Conservation (phyloP, 2,113 vertebrate species). For the Glareola pratincola region DNA sequence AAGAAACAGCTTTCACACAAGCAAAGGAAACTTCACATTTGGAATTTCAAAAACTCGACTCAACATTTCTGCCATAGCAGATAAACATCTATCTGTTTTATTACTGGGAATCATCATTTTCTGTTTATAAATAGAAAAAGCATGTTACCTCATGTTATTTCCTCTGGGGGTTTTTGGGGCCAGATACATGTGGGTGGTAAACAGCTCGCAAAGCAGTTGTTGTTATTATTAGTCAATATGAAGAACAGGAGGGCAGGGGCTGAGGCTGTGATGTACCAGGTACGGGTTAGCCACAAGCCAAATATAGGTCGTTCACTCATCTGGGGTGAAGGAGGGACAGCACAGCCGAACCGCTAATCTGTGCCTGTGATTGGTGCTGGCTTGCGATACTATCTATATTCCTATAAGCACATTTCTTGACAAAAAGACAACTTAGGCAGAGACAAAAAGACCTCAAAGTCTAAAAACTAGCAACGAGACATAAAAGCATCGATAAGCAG, state of each 20-base stretch:
- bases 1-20: conserved; percentile 28
- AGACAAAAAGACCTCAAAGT: background rate
- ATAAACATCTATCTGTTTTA: conserved; percentile 72
- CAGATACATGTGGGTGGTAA: background rate
- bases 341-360: background rate
- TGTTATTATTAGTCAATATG: conserved; percentile 30
- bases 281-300: background rate
- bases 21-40: conserved; percentile 63
- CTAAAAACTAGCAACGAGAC: background rate
- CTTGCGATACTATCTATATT: background rate
- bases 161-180: conserved; percentile 50
- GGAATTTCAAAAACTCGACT: conserved; percentile 70
- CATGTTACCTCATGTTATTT: conserved; percentile 62
- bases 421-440: background rate
- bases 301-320: background rate
- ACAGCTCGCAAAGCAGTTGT: background rate
- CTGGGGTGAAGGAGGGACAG: background rate
- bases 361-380: background rate
- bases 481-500: background rate
- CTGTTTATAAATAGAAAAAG: conserved; percentile 69
- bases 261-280: background rate
- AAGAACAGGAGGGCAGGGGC: background rate
- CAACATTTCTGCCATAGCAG: conserved; percentile 67
- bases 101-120: conserved; percentile 45
- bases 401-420: background rate